Evolutionary conservation across 2,888 invertebrate genomes (phyloP), one percentile per base, ranked within the genome.

Genomic region (Phaonia tiefii): DNA sequence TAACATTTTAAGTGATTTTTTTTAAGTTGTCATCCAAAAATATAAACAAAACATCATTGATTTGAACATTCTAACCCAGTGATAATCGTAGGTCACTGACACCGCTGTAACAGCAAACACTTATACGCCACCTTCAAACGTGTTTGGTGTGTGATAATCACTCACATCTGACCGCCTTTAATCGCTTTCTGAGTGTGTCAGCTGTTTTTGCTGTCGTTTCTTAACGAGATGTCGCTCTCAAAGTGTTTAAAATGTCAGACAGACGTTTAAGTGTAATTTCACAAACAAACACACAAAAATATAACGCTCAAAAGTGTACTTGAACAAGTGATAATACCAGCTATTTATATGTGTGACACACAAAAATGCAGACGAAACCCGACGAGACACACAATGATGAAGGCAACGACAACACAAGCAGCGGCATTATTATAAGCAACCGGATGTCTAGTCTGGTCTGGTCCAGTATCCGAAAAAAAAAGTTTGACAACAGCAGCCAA

Each of bases 371-470:
- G 31, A 3, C 31, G 31, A 31, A 31, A 31, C 31, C 8, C 20
- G 54, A 77, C 58, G 56, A 63, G n/a, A 49, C 49, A 49, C 10
- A 46, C 46, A 11, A 46, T 5, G 8, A 20, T 17, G 22, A 39
- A 22, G n/a, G 60, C n/a, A 22, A 37, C 42, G 22, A 13, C 42
- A 22, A 20, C 63, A 42, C 13, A 20, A 13, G 42, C 63, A 63
- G 63, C 42, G 10, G 17, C 20, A 4, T n/a, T 17, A 60, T 60
- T 60, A 63, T 81, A 72, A 72, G 67, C 72, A 78, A 79, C 81
- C 81, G 81, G 81, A 81, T 81, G 81, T 81, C 81, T 79, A 75
- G 81, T 81, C 81, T 81, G 78, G 75, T 73, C 72, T 81, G 78
- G 75, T 79, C 75, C 80, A 77, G 58, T 66, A 75, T 58, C 75